Evolutionary conservation across 2,797 vertebrate genomes (phyloP).

Genomic region (Clarias platycephalus): DNA sequence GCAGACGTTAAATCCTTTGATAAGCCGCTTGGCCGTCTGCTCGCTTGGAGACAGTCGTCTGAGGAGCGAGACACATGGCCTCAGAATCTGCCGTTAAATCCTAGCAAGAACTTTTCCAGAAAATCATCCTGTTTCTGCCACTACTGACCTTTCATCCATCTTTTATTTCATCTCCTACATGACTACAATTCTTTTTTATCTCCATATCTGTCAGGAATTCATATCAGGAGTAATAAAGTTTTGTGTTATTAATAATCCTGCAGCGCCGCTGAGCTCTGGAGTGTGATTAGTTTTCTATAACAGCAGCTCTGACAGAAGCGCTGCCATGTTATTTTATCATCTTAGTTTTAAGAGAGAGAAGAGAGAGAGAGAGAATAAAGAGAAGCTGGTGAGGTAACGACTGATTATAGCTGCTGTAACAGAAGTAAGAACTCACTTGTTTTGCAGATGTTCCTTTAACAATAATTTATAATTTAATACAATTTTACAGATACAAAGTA

Average conservation of each 20-base stretch:
- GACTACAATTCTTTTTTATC: background rate
- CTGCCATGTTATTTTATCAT: too few relatives aligned
- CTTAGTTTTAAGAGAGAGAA: too few relatives aligned
- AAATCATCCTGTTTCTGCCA: background rate
- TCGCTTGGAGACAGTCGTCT: conserved; percentile 50
- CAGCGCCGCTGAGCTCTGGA: background rate
- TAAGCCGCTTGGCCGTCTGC: conserved; percentile 68
- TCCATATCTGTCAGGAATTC: background rate
- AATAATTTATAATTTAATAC: too few relatives aligned
- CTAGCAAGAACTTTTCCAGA: background rate
- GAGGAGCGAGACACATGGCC: conserved; percentile 64
- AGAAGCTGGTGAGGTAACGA: too few relatives aligned
- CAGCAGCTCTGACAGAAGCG: background rate
- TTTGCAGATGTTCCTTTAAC: too few relatives aligned
- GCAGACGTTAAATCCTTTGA: conserved; percentile 71
- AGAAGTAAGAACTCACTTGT: too few relatives aligned
- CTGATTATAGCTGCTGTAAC: too few relatives aligned
- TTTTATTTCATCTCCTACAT: background rate
- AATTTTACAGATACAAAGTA: too few relatives aligned
- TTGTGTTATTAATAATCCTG: background rate
- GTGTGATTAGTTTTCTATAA: background rate
- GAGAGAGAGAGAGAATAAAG: too few relatives aligned
- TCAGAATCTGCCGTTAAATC: conserved; percentile 33
- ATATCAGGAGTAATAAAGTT: background rate
- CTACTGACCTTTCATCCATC: background rate